Conservation (phyloP, 2,888 invertebrate species). For the Sphaeridia pumilis region DNA sequence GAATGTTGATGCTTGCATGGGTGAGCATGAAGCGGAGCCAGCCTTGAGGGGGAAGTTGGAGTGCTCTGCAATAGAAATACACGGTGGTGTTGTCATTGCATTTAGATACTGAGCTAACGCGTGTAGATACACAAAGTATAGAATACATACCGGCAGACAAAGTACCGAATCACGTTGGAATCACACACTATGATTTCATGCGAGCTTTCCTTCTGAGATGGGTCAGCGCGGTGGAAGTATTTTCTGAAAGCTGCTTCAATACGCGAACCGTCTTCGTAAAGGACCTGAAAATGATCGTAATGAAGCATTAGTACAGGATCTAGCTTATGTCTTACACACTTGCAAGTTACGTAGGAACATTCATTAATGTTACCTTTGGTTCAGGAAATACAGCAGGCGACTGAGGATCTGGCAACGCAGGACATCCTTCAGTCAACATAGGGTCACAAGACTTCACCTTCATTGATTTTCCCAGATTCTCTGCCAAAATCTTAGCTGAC, state of each 20-base stretch:
- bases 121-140: too few relatives aligned
- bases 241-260: conserved; percentile 92
- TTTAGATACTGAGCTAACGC: too few relatives aligned
- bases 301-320: too few relatives aligned
- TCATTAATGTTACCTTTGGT: conserved; percentile 14
- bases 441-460: conserved; percentile 51
- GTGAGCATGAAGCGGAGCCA: conserved; percentile 87
- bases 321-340: too few relatives aligned
- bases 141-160: conserved; percentile 65
- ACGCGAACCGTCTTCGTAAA: conserved; percentile 79
- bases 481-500: conserved; percentile 60
- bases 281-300: too few relatives aligned
- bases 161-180: conserved; percentile 93
- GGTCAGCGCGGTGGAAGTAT: conserved; percentile 79
- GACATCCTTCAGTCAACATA: conserved; percentile 82
- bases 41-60: conserved; percentile 93
- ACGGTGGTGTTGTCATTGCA: too few relatives aligned
- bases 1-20: conserved; percentile 87
- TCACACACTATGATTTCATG: conserved; percentile 92
- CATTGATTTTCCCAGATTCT: conserved; percentile 35
- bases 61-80: conserved; percentile 59
- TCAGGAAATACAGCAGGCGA: conserved; percentile 7
- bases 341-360: too few relatives aligned
- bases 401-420: conserved; percentile 82
- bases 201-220: conserved; percentile 64